Base-by-base conservation (phyloP, 2,113 vertebrate species). In the Oreochromis niloticus region DNA sequence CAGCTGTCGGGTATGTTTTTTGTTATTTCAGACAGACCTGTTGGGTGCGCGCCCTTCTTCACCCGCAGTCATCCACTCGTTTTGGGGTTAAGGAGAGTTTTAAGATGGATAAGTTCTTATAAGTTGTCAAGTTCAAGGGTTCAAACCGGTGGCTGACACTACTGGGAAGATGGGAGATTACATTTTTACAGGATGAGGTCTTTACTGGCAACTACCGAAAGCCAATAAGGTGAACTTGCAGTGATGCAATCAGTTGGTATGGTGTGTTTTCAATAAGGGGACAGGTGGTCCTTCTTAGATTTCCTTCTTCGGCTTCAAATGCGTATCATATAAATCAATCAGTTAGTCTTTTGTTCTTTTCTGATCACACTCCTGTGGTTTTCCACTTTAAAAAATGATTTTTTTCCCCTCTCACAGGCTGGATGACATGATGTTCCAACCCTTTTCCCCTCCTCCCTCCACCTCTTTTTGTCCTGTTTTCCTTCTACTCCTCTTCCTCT, bases 381-480 rank as follows among this genome's bases (percentile, higher is more conserved):
- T 88, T 88, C 84, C 82, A 0, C 36, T 34, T 83, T 90, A 82
- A 91, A 84, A 71, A 81, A 13, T 9, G 1, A n/a, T 91, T 54
- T 59, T 27, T 78, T 89, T 66, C 81, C 39, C 48, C 71, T 57
- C 63, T 90, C 85, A 57, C 94, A 97, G 97, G 96, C 95, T 95
- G 80, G 92, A 95, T 97, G 96, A 97, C 95, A 97, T 95, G 95
- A 97, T 96, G 96, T 90, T 91, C 93, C 92, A 73, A 43, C 90
- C 94, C 95, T 93, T 84, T 63, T 95, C 95, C 96, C 94, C 91
- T 93, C 90, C 94, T 95, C 94, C 92, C 85, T 92, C 91, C 90
- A 85, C 83, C 91, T 91, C 91, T 88, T 82, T 93, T 57, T 85
- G 94, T 88, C 93, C 92, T 34, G 73, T 95, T 89, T 87, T 94